Conservation (phyloP, 2,888 invertebrate genomes). For the Habrosyne pyritoides region DNA sequence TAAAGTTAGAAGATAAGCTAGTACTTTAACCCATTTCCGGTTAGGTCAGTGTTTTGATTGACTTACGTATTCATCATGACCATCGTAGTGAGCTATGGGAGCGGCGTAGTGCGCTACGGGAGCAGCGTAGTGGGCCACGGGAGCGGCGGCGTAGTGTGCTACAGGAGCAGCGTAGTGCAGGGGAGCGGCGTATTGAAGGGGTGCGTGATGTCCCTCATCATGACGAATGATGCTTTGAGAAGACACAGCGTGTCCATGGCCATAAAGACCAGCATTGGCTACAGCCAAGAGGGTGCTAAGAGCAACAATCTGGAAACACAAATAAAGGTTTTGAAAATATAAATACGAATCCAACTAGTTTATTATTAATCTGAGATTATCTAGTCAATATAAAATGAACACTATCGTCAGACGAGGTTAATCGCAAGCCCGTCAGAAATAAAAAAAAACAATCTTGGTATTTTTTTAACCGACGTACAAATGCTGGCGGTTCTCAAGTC, state of each 20-base stretch:
- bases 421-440: no score
- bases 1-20: no score
- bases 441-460: no score
- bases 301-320: constrained; percentile 68
- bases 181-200: constrained; percentile 41
- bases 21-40: no score
- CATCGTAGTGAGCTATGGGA: constrained; percentile 35
- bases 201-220: constrained; percentile 56
- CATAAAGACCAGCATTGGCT: constrained; percentile 73
- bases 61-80: constrained; percentile 41
- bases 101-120: constrained; percentile 22
- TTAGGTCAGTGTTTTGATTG: no score
- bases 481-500: no score
- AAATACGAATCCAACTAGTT: no score
- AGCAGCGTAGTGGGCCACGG: constrained; percentile 20
- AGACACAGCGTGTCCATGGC: constrained; percentile 60
- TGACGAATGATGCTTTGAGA: constrained; percentile 65
- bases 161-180: constrained; percentile 32
- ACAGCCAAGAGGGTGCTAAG: constrained; percentile 67
- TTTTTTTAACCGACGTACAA: no score
- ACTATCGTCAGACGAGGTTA: no score
- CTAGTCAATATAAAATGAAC: no score
- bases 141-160: constrained; percentile 29
- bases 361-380: no score
- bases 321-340: no score